These are phyloP conservation scores for Drosophila pandora DNA, from an alignment of 1,140 invertebrate species.

Conservation along the genomic window DNA sequence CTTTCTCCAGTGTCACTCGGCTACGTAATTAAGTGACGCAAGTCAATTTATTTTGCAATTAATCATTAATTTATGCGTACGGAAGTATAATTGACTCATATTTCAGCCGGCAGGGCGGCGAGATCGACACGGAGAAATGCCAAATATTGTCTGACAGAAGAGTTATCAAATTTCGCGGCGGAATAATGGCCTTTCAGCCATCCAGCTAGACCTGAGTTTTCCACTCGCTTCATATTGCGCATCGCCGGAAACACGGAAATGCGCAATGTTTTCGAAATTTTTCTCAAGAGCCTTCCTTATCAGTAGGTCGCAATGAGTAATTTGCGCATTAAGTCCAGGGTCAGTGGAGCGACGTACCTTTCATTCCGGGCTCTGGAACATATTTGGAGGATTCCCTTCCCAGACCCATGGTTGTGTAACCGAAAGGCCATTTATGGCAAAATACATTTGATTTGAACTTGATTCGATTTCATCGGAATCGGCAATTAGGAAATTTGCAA, in stretches of 20 bases:
- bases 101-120: slow-evolving; percentile 49
- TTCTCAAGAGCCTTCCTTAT: slow-evolving; percentile 1
- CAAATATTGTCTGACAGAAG: slow-evolving; percentile 39
- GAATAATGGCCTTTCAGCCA: not conserved
- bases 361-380: too few species aligned
- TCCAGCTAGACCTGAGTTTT: not conserved
- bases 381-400: too few species aligned
- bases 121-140: slow-evolving; percentile 18
- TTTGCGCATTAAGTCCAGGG: slow-evolving; percentile 1
- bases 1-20: slow-evolving; percentile 50
- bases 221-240: slow-evolving; percentile 10
- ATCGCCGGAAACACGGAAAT: slow-evolving; percentile 9
- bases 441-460: not conserved
- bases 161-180: slow-evolving; percentile 35
- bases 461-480: slow-evolving; percentile 8
- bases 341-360: too few species aligned
- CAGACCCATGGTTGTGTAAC: too few species aligned
- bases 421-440: not conserved
- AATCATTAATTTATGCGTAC: slow-evolving; percentile 83
- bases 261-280: not conserved
- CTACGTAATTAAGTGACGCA: slow-evolving; percentile 77
- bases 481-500: slow-evolving; percentile 5
- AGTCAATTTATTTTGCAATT: slow-evolving; percentile 83
- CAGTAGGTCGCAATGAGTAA: not conserved
- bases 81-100: slow-evolving; percentile 81